Conservation (phyloP, 2,113 vertebrate species). For the Spea bombifrons region DNA sequence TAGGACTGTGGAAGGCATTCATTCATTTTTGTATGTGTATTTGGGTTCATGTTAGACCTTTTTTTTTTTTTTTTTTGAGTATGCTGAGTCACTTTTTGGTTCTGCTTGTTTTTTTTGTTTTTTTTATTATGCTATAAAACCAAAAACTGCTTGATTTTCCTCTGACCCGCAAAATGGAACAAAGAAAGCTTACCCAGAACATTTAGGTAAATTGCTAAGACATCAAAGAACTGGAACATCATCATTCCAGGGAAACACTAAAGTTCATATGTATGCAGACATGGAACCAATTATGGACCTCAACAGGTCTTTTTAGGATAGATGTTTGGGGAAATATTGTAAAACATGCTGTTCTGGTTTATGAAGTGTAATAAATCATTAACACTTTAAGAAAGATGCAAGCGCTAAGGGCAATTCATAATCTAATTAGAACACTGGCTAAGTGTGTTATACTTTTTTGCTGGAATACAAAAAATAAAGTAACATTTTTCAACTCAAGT, state of each 20-base stretch:
- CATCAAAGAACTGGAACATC: conserved; percentile 27
- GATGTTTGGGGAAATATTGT: conserved; percentile 31
- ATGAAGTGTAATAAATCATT: conserved; percentile 25
- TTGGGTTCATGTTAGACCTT: not conserved
- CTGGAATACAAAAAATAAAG: too few species aligned
- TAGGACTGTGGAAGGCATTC: too few species aligned
- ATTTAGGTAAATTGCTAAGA: conserved; percentile 36
- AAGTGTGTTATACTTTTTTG: too few species aligned
- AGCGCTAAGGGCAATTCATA: not conserved
- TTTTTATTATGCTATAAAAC: not conserved
- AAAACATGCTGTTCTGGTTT: conserved; percentile 1
- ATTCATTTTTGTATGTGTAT: too few species aligned
- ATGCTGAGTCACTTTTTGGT: not conserved
- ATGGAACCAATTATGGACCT: conserved; percentile 39
- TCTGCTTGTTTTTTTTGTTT: not conserved
- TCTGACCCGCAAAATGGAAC: conserved; percentile 31
- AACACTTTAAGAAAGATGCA: conserved; percentile 24
- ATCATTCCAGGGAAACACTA: conserved; percentile 26
- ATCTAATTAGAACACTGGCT: not conserved
- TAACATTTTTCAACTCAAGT: too few species aligned
- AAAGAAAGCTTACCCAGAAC: conserved; percentile 35
- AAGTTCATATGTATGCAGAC: conserved; percentile 21
- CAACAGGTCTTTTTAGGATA: conserved; percentile 43
- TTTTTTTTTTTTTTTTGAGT: not conserved
- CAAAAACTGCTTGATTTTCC: conserved; percentile 14